Conservation (phyloP, 2,113 vertebrate genomes). For the Salvelinus alpinus region DNA sequence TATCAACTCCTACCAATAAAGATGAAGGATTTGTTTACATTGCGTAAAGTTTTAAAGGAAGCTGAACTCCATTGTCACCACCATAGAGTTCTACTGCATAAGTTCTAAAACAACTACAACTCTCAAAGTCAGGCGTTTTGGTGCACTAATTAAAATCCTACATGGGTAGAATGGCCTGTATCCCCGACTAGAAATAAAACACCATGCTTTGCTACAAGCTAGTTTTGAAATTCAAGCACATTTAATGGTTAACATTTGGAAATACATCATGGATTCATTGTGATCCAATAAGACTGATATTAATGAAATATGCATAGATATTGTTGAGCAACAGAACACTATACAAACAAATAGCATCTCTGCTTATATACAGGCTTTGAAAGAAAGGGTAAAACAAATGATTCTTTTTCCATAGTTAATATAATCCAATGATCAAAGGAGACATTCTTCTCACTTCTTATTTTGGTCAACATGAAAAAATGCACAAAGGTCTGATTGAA, state of each 20-base stretch:
- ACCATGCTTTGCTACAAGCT: neutral
- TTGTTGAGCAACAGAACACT: neutral
- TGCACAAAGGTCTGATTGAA: neutral
- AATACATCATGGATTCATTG: neutral
- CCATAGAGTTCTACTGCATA: neutral
- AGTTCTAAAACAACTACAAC: neutral
- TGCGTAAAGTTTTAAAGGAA: neutral
- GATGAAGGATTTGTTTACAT: neutral
- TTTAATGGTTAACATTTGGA: constrained; percentile 11
- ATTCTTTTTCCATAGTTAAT: neutral
- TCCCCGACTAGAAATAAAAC: neutral
- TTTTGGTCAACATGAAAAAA: neutral
- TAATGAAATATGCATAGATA: constrained; percentile 7
- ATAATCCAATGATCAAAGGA: constrained; percentile 1
- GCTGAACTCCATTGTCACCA: neutral
- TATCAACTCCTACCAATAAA: neutral
- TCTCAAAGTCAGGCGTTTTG: neutral
- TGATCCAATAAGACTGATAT: neutral
- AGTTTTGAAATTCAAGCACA: constrained; percentile 6
- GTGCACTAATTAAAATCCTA: neutral
- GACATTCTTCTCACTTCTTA: neutral
- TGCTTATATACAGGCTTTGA: neutral
- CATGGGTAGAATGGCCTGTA: too few relatives aligned
- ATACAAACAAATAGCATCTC: constrained; percentile 5
- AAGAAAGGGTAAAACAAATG: neutral